Evolutionary conservation across 2,113 vertebrate species (phyloP), one percentile per base, ranked within the genome.

Genomic region (Aythya baeri): DNA sequence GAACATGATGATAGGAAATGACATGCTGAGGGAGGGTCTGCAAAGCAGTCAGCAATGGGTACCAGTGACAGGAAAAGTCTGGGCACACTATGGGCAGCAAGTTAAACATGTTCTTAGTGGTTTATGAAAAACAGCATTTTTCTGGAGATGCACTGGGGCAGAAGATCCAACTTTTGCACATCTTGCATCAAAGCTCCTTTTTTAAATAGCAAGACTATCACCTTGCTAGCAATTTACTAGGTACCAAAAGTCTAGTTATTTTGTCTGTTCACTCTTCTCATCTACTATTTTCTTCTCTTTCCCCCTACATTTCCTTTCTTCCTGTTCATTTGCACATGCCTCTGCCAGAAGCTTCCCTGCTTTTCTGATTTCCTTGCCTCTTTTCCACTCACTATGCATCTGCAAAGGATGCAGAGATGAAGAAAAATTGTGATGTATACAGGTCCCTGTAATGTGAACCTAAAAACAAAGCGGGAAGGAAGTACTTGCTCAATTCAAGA

Each of bases 281-380:
- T 43, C 22, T 83, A 17, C 29, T 32, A 10, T 52, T 83, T 87
- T 79, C 58, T 89, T 73, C 34, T 74, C 54, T 57, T 91, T 75
- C 31, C 17, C 25, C 10, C 36, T 29, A 57, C 32, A 29, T 10
- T 59, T 21, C 5, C 17, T 70, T 50, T 65, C 17, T 77, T 63
- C 17, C 59, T 80, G 25, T 25, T 55, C 11, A 44, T 65, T 71
- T 71, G 8, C 50, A 54, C 0, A 0, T 59, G 17, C 3, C 26
- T 90, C 61, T 86, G 50, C 3, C 7, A 75, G 52, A 74, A 81
- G 7, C 9, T 13, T 54, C 29, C 8, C 13, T 67, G 8, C 38
- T 61, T 92, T 93, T 75, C 46, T 78, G 26, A 83, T 82, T 73
- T 91, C 88, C 63, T 83, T 79, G 8, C 14, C 23, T 59, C 11